phyloP scores from a whole-genome alignment of 2,113 vertebrate species.

The Tragelaphus strepsiceros region DNA sequence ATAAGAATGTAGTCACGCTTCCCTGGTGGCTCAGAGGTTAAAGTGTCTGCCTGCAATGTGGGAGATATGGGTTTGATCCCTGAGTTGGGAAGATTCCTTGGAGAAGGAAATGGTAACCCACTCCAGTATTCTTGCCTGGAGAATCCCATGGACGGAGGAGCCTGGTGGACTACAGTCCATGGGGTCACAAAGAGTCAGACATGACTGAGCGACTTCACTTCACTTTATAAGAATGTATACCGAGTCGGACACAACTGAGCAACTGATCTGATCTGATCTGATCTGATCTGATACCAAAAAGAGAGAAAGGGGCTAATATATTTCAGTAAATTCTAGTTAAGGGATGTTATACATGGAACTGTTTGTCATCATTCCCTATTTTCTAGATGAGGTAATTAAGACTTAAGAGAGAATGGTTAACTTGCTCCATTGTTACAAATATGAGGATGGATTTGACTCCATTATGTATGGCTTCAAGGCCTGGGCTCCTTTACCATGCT shows the following conservation, averaged over 20 bases:
- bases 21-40: no score
- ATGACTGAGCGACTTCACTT: no score
- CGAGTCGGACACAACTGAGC: no score
- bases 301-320: not conserved
- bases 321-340: not conserved
- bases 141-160: no score
- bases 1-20: not conserved
- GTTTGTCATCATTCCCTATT: accelerated
- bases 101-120: no score
- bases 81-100: no score
- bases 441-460: not conserved
- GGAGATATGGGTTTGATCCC: no score
- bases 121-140: no score
- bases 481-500: accelerated
- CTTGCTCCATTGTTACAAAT: not conserved
- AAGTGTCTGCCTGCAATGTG: no score
- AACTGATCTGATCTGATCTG: no score
- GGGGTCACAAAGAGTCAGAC: accelerated
- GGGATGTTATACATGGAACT: not conserved
- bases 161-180: no score
- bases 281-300: not conserved
- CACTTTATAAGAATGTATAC: no score
- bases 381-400: not conserved
- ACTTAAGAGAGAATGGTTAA: not conserved
- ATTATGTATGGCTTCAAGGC: not conserved